Percentiles rank a stretch among this genome's conserved stretches.
phyloP scores from a whole-genome alignment of 2,797 vertebrate genomes.

The Limosa lapponica region DNA sequence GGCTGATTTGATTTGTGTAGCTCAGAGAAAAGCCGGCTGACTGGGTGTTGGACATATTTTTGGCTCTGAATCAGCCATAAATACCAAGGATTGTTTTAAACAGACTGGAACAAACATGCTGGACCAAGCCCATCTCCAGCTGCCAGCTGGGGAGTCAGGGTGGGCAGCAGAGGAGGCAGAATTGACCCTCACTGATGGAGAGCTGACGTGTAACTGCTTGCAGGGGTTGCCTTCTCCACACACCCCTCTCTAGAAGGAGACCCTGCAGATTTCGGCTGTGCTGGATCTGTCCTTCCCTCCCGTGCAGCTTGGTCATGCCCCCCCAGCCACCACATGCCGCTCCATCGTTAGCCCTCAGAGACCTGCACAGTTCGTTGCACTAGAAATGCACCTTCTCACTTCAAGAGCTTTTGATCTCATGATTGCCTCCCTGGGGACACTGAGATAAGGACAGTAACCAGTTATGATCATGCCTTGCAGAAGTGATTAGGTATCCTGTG shows the following conservation, averaged over 20 bases:
- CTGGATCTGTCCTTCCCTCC: neutral
- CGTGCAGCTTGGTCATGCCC: fast-evolving
- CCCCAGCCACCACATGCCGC: fast-evolving
- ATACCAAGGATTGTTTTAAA: slow-evolving; percentile 13
- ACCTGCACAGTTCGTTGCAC: neutral
- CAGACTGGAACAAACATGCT: neutral
- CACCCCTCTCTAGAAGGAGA: neutral
- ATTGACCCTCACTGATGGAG: neutral
- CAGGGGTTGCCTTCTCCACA: neutral
- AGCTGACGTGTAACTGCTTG: neutral
- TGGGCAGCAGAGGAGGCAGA: neutral
- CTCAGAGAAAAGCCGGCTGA: neutral
- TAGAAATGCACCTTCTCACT: neutral
- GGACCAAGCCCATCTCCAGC: neutral
- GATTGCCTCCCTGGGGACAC: neutral
- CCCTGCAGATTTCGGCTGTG: neutral
- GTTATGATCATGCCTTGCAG: neutral
- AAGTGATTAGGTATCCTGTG: slow-evolving; percentile 37
- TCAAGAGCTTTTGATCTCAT: neutral
- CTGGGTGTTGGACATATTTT: neutral
- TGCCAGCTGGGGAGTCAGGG: neutral
- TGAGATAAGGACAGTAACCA: slow-evolving; percentile 8
- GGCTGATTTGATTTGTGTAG: neutral
- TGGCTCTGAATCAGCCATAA: slow-evolving; percentile 9
- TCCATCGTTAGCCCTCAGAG: neutral